These are phyloP conservation scores for Rhizomys pruinosus DNA, from an alignment of 2,113 vertebrate genomes.

Conservation along the genomic window DNA sequence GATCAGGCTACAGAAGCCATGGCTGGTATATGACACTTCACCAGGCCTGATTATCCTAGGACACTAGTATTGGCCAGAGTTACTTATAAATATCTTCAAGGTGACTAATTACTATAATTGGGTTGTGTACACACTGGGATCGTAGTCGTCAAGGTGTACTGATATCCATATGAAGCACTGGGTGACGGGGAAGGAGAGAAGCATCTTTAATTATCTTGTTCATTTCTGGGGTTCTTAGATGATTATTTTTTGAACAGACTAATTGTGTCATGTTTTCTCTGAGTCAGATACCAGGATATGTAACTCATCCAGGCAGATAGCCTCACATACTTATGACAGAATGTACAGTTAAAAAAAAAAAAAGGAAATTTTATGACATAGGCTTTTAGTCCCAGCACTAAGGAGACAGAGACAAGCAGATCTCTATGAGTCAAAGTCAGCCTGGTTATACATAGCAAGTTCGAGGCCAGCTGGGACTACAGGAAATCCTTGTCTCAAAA, in stretches of 20 bases:
- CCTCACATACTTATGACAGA: background rate
- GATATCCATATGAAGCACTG: background rate
- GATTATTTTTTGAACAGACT: background rate
- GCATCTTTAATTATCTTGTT: background rate
- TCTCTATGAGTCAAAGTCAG: too few species aligned
- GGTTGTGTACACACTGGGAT: slow-evolving; percentile 10
- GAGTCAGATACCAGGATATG: background rate
- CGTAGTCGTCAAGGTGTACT: background rate
- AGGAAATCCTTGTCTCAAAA: too few species aligned
- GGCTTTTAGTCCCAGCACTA: too few species aligned
- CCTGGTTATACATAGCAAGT: too few species aligned
- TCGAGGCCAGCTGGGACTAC: too few species aligned
- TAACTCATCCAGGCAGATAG: background rate
- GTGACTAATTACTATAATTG: slow-evolving; percentile 15
- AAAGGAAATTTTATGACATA: too few species aligned
- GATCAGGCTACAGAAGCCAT: background rate
- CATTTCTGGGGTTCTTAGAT: background rate
- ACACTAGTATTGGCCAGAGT: background rate
- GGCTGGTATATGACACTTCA: background rate
- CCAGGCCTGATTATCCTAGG: background rate
- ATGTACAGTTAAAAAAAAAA: background rate
- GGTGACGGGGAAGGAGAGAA: background rate
- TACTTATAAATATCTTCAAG: background rate
- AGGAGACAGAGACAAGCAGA: too few species aligned
- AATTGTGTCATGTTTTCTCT: background rate